Base-by-base conservation (phyloP, 2,113 vertebrate species). In the Opisthocomus hoazin region DNA sequence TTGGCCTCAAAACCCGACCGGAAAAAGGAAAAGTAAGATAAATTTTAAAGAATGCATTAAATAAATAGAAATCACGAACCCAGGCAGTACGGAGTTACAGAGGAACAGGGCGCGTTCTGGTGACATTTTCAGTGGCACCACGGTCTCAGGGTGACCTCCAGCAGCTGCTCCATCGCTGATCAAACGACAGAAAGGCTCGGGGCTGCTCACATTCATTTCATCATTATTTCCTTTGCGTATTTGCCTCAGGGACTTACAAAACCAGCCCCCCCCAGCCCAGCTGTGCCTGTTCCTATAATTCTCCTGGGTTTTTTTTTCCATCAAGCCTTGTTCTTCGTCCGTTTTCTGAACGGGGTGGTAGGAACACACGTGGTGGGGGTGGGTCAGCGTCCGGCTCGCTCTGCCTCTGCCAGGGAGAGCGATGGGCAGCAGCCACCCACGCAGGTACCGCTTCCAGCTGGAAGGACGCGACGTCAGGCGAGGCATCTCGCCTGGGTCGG, bases 371-470 rank as follows among this genome's bases (percentile, higher is more conserved):
- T 24, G 65, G 46, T 22, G 10, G 50, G 57, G 21, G 37, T 24
- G 24, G 43, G n/a, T 29, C 54, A 54, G n/a, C 4, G 11, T 90
- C 24, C 5, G 20, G 23, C 8, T 84, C 61, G 58, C 30, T 77
- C n/a, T 45, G 18, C 58, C 63, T 91, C 79, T 66, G 23, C 86
- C 77, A 80, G n/a, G 36, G 87, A 93, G 58, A 37, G 17, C 74
- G 43, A 87, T 32, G 27, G 29, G 50, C 39, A 36, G 48, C 7
- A 48, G 27, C 9, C 36, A 91, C 64, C 80, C 46, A 84, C 16
- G 41, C 54, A 96, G 75, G 51, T 29, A 83, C 15, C 81, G n/a
- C 45, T 53, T 84, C 93, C 94, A 93, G 46, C n/a, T 54, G 61
- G 84, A 93, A 89, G 16, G 70, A 56, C 43, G 90, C 87, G 83